These are phyloP conservation scores for Astreopora myriophthalma DNA, from an alignment of 64 coral and sea anemone species.

Conservation along the genomic window DNA sequence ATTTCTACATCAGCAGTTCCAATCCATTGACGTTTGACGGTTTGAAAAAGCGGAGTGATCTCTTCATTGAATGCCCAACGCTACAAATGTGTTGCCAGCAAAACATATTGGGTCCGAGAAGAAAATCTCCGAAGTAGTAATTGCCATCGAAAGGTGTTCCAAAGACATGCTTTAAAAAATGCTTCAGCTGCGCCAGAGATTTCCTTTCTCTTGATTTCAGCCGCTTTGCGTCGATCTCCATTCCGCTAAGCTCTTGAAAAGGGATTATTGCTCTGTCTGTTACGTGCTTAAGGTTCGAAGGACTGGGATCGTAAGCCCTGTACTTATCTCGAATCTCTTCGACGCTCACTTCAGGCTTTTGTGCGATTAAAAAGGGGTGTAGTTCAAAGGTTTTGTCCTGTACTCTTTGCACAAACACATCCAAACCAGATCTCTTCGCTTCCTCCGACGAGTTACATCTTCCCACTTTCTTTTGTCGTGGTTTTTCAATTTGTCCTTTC, in stretches of 20 bases:
- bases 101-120: slow-evolving; percentile 69
- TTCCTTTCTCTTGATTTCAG: slow-evolving; percentile 68
- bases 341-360: slow-evolving; percentile 35
- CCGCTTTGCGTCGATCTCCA: slow-evolving; percentile 31
- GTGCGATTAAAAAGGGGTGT: slow-evolving; percentile 20
- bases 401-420: slow-evolving; percentile 68
- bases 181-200: slow-evolving; percentile 50
- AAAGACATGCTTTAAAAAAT: slow-evolving; percentile 55
- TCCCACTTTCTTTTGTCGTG: neutral
- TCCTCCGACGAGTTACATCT: slow-evolving; percentile 70
- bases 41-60: slow-evolving; percentile 51
- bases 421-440: slow-evolving; percentile 63
- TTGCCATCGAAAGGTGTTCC: slow-evolving; percentile 61
- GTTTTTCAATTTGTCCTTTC: neutral
- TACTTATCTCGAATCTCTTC: slow-evolving; percentile 31
- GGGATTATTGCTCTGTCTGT: slow-evolving; percentile 47
- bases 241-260: slow-evolving; percentile 30
- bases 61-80: slow-evolving; percentile 6
- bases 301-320: slow-evolving; percentile 54
- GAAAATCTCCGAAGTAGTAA: slow-evolving; percentile 66
- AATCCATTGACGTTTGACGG: slow-evolving; percentile 40
- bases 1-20: slow-evolving; percentile 46
- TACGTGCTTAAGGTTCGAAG: slow-evolving; percentile 18
- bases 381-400: slow-evolving; percentile 59
- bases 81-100: slow-evolving; percentile 70